Conservation (phyloP, 2,888 invertebrate genomes). For the Melangyna quadrimaculata region DNA sequence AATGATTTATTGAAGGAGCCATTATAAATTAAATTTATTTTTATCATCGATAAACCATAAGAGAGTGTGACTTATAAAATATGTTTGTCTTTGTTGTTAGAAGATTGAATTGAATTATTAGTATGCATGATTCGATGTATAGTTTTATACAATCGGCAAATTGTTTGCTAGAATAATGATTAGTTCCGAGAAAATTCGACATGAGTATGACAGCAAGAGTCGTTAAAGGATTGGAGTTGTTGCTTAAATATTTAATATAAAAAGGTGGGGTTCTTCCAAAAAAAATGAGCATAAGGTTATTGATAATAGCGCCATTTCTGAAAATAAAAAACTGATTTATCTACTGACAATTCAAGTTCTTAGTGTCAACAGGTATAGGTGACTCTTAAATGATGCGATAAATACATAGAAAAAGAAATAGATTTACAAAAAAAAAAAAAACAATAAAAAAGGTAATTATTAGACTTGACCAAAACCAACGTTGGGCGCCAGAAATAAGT, state of each 20-base stretch:
- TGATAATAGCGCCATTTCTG: not conserved
- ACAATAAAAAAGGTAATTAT: no score
- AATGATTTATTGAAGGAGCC: conserved; percentile 57
- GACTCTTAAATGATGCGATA: no score
- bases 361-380: no score
- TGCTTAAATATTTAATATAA: not conserved
- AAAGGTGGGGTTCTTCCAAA: not conserved
- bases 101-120: conserved; percentile 13
- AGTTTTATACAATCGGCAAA: conserved; percentile 17
- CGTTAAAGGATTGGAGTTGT: not conserved
- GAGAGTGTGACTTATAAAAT: conserved; percentile 58
- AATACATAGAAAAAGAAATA: no score
- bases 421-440: no score
- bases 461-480: not conserved
- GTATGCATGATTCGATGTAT: not conserved
- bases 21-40: conserved; percentile 34
- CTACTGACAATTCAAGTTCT: not conserved
- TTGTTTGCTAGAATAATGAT: conserved; percentile 63
- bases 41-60: conserved; percentile 10
- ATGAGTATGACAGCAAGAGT: conserved; percentile 8
- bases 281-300: not conserved
- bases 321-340: no score
- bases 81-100: conserved; percentile 31
- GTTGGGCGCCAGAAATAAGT: conserved; percentile 10
- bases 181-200: conserved; percentile 52